Evolutionary conservation across 1,140 invertebrate genomes (phyloP).

Genomic region (Rhopalosiphum maidis): DNA sequence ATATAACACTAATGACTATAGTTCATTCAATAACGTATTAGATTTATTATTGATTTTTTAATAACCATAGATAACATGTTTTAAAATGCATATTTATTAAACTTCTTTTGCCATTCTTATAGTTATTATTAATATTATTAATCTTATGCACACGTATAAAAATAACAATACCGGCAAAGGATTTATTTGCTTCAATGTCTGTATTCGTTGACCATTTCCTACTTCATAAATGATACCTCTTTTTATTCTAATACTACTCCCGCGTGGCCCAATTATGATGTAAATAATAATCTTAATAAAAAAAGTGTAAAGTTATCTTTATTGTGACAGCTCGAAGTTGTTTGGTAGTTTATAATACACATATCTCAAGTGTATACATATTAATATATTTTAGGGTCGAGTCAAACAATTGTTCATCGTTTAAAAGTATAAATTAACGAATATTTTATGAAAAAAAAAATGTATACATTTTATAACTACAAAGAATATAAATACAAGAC

Average conservation of each 20-base stretch:
- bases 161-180: neutral
- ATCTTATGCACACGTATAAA: neutral
- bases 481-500: neutral
- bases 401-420: neutral
- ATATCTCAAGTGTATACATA: constrained; percentile 10
- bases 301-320: neutral
- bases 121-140: too few species aligned
- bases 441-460: neutral
- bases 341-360: neutral
- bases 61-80: too few species aligned
- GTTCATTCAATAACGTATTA: too few species aligned
- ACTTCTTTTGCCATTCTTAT: neutral
- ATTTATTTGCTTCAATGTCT: neutral
- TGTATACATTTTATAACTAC: neutral
- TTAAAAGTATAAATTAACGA: neutral
- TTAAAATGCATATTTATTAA: too few species aligned
- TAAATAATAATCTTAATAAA: constrained; percentile 13
- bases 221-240: neutral
- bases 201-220: neutral
- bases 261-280: neutral
- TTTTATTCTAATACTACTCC: neutral
- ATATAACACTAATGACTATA: too few species aligned
- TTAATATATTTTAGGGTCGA: neutral
- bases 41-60: too few species aligned
- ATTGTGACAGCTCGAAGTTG: neutral